phyloP scores from a whole-genome alignment of 2,888 invertebrate genomes.

The Scaptomyza cyrtandrae region DNA sequence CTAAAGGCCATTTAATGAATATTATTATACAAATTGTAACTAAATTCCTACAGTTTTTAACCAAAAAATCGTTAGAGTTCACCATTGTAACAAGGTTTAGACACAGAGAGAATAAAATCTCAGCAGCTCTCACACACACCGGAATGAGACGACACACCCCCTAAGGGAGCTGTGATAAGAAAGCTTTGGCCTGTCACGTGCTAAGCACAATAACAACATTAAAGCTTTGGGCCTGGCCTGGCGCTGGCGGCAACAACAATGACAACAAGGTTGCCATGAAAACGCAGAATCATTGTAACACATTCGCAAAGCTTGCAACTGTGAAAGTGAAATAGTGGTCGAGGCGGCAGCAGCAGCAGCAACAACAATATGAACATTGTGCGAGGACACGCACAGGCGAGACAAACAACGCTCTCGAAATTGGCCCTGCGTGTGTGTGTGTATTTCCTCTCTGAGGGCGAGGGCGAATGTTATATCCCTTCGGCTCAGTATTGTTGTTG shows the following conservation, averaged over 20 bases:
- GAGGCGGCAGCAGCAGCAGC: constrained; percentile 41
- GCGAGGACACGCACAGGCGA: constrained; percentile 70
- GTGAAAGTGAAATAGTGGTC: constrained; percentile 71
- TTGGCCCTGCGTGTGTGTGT: background rate
- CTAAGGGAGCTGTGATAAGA: constrained; percentile 57
- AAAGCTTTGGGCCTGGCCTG: constrained; percentile 57
- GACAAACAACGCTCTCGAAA: constrained; percentile 40
- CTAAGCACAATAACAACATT: constrained; percentile 64
- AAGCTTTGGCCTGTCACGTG: constrained; percentile 76
- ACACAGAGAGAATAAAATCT: constrained; percentile 26
- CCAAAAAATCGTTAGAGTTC: background rate
- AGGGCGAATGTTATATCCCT: constrained; percentile 49
- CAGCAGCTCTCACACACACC: background rate
- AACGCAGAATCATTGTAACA: constrained; percentile 78
- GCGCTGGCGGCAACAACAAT: constrained; percentile 9
- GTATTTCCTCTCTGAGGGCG: constrained; percentile 31
- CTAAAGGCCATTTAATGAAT: constrained; percentile 61
- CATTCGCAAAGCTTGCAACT: constrained; percentile 36
- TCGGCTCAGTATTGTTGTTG: constrained; percentile 29
- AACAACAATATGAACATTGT: constrained; percentile 58
- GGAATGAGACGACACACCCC: constrained; percentile 4
- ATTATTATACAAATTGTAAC: background rate
- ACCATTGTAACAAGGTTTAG: constrained; percentile 34
- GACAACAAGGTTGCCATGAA: constrained; percentile 57
- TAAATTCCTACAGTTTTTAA: background rate